Conservation (phyloP, 1,140 invertebrate species). For the Zaprionus vittiger region DNA sequence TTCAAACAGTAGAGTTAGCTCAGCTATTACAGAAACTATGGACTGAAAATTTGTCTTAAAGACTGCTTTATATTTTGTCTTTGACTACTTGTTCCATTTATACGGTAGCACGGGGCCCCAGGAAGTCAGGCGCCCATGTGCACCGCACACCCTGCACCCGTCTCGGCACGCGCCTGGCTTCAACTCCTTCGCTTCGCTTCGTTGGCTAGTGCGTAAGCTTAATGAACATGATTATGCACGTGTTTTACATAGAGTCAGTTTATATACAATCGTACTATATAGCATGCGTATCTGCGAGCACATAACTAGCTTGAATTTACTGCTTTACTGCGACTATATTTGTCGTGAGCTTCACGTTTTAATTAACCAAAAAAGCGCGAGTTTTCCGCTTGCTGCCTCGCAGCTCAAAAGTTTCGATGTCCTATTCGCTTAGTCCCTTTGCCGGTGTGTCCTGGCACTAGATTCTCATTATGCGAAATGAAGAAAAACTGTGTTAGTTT, state of each 20-base stretch:
- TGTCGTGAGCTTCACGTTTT: conserved; percentile 64
- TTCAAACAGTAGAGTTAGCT: fast-evolving
- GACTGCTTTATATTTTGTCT: too few relatives aligned
- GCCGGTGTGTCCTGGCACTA: conserved; percentile 49
- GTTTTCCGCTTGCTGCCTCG: conserved; percentile 9
- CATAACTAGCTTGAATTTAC: conserved; percentile 45
- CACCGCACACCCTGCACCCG: background rate
- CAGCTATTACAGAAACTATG: too few relatives aligned
- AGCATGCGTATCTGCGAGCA: background rate
- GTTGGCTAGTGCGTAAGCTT: conserved; percentile 34
- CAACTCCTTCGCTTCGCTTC: conserved; percentile 4
- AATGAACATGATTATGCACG: conserved; percentile 76
- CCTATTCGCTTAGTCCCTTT: conserved; percentile 30
- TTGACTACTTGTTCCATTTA: too few relatives aligned
- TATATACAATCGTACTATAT: conserved; percentile 1
- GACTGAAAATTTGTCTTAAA: too few relatives aligned
- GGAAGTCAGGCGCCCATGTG: too few relatives aligned
- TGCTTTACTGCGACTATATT: conserved; percentile 24
- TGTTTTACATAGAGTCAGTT: background rate
- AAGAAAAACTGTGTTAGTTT: conserved; percentile 76
- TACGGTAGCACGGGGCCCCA: too few relatives aligned
- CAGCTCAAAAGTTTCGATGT: conserved; percentile 65
- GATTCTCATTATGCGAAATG: conserved; percentile 73
- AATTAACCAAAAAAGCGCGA: conserved; percentile 57
- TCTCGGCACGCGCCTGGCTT: background rate